Percentiles rank a stretch among this genome's conserved stretches.
Conservation (phyloP, 2,797 vertebrate genomes). For the Acanthurus lineatus region DNA sequence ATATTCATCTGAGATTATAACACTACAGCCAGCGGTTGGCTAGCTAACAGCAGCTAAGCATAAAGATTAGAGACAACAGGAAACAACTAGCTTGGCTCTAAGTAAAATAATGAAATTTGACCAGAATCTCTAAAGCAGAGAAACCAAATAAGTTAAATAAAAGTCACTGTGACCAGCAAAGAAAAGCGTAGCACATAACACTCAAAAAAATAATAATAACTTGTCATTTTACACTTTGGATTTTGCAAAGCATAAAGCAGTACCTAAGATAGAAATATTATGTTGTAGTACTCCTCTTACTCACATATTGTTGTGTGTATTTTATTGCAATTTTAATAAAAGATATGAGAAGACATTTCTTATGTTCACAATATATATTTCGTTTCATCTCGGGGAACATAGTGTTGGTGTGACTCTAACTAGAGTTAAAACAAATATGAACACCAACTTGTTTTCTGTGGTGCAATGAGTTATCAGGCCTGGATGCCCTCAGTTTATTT, state of each 20-base stretch:
- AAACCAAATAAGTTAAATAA: not conserved
- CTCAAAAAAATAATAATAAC: not conserved
- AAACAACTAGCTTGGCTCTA: not conserved
- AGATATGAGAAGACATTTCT: no score
- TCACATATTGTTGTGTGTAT: no score
- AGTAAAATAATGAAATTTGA: not conserved
- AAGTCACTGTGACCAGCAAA: not conserved
- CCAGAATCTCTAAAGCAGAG: not conserved
- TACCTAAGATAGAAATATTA: no score
- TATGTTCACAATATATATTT: no score
- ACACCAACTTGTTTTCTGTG: no score
- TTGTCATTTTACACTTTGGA: not conserved
- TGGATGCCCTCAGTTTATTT: no score
- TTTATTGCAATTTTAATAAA: no score
- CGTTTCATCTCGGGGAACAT: no score
- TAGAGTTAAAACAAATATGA: no score
- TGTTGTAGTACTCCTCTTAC: no score
- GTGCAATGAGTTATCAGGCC: no score
- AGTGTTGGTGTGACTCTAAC: no score
- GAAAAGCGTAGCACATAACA: not conserved
- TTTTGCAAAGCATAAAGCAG: not conserved
- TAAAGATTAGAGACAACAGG: not conserved
- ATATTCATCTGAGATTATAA: not conserved
- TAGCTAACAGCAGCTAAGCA: constrained; percentile 1
- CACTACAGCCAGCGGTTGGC: not conserved